phyloP scores from a whole-genome alignment of 2,113 vertebrate species.

The Ochotona curzoniae region DNA sequence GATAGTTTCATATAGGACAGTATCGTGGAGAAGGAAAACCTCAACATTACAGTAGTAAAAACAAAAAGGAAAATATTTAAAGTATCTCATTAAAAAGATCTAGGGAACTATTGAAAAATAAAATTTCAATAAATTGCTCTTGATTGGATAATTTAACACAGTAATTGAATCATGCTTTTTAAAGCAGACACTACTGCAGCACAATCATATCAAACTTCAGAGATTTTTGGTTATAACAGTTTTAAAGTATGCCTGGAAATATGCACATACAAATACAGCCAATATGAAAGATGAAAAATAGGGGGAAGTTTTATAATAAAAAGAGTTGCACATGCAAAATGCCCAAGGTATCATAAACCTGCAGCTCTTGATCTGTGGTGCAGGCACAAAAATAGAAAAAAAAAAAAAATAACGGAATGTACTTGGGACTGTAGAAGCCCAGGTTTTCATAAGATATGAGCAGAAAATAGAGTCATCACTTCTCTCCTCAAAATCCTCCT shows the following conservation, averaged over 20 bases:
- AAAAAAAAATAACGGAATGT: neutral
- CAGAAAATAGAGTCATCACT: neutral
- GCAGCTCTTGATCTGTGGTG: neutral
- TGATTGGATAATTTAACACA: neutral
- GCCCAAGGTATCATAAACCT: neutral
- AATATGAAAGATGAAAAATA: constrained; percentile 9
- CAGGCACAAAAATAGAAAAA: neutral
- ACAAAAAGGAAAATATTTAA: constrained; percentile 39
- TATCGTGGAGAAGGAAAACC: neutral
- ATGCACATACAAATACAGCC: neutral
- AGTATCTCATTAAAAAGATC: constrained; percentile 42
- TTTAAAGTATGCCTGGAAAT: constrained; percentile 21
- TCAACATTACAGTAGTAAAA: neutral
- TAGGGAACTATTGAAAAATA: constrained; percentile 35
- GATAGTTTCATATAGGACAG: neutral
- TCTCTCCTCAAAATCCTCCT: neutral
- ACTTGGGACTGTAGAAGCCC: neutral
- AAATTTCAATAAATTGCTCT: neutral
- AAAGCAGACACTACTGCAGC: neutral
- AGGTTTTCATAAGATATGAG: neutral
- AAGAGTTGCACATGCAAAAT: neutral
- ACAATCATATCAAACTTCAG: neutral
- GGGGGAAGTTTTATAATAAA: neutral
- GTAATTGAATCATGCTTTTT: neutral
- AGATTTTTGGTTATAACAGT: constrained; percentile 40